Conservation (phyloP, 2,888 invertebrate genomes). For the Deroplatys truncata region DNA sequence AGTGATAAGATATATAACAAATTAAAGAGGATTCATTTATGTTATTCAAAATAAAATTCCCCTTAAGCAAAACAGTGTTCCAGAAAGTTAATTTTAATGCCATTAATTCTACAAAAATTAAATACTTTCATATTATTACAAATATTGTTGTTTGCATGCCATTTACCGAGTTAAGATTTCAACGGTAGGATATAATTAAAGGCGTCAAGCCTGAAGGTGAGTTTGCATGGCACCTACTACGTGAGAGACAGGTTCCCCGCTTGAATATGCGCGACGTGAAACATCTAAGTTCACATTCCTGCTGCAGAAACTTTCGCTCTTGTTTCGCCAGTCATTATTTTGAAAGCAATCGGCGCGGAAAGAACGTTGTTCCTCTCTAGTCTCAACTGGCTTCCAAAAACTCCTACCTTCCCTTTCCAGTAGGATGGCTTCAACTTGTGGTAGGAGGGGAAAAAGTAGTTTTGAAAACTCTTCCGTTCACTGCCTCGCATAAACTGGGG, state of each 20-base stretch:
- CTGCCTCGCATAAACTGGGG: neutral
- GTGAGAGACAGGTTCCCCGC: neutral
- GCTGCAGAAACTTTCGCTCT: neutral
- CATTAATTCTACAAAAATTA: too few species aligned
- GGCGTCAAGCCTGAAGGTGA: neutral
- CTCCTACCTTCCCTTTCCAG: neutral
- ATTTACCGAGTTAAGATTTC: too few species aligned
- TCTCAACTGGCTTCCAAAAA: neutral
- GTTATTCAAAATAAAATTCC: too few species aligned
- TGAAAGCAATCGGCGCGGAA: constrained; percentile 20
- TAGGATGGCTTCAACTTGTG: neutral
- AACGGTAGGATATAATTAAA: neutral
- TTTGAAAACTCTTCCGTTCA: neutral
- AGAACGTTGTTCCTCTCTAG: neutral
- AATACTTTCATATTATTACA: too few species aligned
- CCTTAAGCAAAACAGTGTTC: too few species aligned
- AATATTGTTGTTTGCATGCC: too few species aligned
- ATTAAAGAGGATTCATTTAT: too few species aligned
- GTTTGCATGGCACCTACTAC: neutral
- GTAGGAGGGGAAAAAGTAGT: neutral
- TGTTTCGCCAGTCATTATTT: constrained; percentile 19
- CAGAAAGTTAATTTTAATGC: too few species aligned
- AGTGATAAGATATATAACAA: too few species aligned
- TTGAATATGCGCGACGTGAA: neutral
- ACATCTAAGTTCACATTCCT: neutral